Conservation (phyloP, 2,113 vertebrate genomes). For the Leiothrix lutea region DNA sequence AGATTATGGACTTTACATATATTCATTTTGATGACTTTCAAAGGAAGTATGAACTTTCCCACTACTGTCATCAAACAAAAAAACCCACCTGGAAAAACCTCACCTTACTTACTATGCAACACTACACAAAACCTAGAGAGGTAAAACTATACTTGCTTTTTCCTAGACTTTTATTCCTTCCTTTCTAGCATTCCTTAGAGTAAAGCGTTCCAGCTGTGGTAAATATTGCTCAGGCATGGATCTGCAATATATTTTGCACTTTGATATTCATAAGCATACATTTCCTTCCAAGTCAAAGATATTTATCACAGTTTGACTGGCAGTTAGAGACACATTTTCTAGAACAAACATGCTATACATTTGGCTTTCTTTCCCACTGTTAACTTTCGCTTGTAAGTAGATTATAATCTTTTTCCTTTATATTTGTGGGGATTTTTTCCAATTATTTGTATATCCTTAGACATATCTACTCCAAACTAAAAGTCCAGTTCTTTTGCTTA, state of each 20-base stretch:
- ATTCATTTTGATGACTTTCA: background rate
- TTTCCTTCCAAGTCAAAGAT: background rate
- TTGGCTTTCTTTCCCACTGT: background rate
- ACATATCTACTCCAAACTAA: background rate
- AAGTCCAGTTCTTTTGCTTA: background rate
- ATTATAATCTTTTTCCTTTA: background rate
- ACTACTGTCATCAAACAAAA: background rate
- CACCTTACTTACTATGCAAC: background rate
- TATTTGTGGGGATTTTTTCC: fast-evolving
- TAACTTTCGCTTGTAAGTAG: background rate
- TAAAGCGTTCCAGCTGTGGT: background rate
- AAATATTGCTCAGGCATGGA: background rate
- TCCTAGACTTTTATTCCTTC: background rate
- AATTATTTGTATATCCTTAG: background rate
- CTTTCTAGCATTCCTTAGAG: background rate
- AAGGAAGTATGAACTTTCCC: background rate
- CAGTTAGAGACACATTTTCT: background rate
- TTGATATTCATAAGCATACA: conserved; percentile 14
- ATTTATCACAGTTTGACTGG: conserved; percentile 2
- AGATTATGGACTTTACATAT: background rate
- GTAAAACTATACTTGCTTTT: background rate
- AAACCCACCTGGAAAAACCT: fast-evolving
- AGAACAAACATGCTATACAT: background rate
- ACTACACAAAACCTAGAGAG: background rate
- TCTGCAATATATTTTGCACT: background rate